A percentile compares a stretch with the other conserved stretches of the same genome.
These are phyloP conservation scores for Andrena flavipes DNA, from an alignment of 2,888 invertebrate species.

Conservation along the genomic window DNA sequence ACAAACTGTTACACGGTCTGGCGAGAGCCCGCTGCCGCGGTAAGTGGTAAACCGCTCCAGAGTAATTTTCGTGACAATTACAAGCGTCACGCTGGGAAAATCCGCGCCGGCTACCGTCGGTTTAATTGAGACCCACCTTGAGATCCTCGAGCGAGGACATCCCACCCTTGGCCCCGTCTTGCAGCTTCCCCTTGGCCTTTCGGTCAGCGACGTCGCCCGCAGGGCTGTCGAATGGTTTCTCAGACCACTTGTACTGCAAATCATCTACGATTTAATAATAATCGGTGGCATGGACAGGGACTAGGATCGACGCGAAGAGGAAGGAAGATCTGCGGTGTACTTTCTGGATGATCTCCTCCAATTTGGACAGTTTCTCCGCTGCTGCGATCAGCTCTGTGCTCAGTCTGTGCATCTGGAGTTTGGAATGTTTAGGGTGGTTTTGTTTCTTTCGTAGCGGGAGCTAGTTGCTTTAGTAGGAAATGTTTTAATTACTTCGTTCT, in stretches of 20 bases:
- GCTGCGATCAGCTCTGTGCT: conserved; percentile 72
- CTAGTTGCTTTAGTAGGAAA: not conserved
- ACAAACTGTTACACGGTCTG: conserved; percentile 41
- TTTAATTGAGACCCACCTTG: conserved; percentile 60
- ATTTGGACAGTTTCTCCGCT: conserved; percentile 73
- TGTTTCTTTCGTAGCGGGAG: too few species aligned
- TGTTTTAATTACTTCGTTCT: conserved; percentile 75
- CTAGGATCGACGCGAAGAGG: not conserved
- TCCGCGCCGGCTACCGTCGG: not conserved
- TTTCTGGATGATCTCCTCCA: conserved; percentile 78
- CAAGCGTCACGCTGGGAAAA: conserved; percentile 32
- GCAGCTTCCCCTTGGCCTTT: conserved; percentile 39
- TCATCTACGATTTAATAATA: conserved; percentile 76
- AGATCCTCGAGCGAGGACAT: conserved; percentile 51
- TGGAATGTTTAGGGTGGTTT: not conserved
- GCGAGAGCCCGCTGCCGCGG: not conserved
- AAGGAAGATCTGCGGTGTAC: conserved; percentile 67
- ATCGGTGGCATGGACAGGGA: conserved; percentile 51
- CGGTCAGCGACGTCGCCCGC: conserved; percentile 45
- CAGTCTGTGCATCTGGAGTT: conserved; percentile 74
- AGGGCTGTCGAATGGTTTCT: conserved; percentile 51
- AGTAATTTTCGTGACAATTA: conserved; percentile 57
- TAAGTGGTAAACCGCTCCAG: conserved; percentile 44
- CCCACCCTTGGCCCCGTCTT: conserved; percentile 32
- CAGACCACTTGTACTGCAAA: conserved; percentile 77